Base-by-base conservation (phyloP, 2,888 invertebrate genomes). In the Aphrophora alni region DNA sequence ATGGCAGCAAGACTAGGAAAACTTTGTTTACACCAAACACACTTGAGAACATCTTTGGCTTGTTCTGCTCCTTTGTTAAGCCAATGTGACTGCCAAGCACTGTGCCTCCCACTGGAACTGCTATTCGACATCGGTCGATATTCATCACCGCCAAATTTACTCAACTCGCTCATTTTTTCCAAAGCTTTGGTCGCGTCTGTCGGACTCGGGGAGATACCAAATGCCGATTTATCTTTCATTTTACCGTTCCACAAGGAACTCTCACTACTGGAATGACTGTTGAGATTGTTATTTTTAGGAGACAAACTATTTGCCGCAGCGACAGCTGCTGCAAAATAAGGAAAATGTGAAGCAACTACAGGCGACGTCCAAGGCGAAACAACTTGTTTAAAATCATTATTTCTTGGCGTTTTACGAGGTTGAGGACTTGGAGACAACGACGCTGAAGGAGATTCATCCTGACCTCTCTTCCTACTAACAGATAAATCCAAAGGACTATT, bases 51-150 rank as follows among this genome's bases (percentile, higher is more conserved):
- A 87, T 98, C 97, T 88, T 97, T 96, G 24, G 98, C 97, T 86
- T 96, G 97, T 86, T 97, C 97, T 1, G 97, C 97, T 8, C 97
- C 97, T 87, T 97, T 98, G 90, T 96, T 98, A 80, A 98, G 90
- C 98, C 98, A 98, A 88, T 98, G 98, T 1, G 98, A 98, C 87
- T 98, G 98, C 95, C 98, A 97, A 21, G 97, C 97, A 84, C 95
- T 96, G 88, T 96, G 96, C 1, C 96, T 90, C 24, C 95, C 95
- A 10, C 89, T 89, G 1, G 92, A 90, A 44, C 91, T 91, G 2
- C 90, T 90, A 0, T 90, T 82, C 27, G 82, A 79, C 38, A 83
- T 82, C 91, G 92, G 91, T 84, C 94, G 89, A 86, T 93, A 94
- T 17, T 94, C 88, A 86, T 94, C 94, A 83, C 95, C 95, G 0